These are phyloP conservation scores for Limanda limanda DNA, from an alignment of 2,113 vertebrate genomes.

Conservation along the genomic window DNA sequence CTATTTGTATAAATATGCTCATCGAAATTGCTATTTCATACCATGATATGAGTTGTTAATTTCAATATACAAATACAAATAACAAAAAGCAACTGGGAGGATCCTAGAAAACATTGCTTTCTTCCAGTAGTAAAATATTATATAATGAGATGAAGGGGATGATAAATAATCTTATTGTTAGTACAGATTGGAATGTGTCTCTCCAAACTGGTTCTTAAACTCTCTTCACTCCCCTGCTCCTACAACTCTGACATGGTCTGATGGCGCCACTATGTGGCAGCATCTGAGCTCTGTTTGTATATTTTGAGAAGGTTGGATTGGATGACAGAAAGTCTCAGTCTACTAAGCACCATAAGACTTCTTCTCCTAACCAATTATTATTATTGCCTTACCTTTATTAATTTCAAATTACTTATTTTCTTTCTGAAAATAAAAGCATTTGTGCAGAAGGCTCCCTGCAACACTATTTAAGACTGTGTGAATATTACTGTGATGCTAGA, in stretches of 20 bases:
- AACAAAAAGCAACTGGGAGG: background rate
- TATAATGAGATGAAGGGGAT: background rate
- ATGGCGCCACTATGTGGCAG: conserved; percentile 66
- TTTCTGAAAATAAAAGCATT: too few relatives aligned
- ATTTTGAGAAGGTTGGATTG: too few relatives aligned
- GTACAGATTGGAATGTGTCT: background rate
- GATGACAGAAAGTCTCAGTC: too few relatives aligned
- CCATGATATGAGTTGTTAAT: background rate
- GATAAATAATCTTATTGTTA: conserved; percentile 2
- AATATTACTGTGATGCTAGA: background rate
- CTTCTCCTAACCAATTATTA: too few relatives aligned
- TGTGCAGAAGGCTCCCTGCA: background rate
- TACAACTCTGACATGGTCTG: background rate
- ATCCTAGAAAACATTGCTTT: background rate
- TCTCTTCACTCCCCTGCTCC: background rate
- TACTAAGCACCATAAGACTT: too few relatives aligned
- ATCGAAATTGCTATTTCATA: background rate
- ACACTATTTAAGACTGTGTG: background rate
- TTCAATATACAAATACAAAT: background rate
- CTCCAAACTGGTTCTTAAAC: conserved; percentile 8
- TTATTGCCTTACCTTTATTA: too few relatives aligned
- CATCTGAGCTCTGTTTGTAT: background rate
- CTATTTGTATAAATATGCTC: background rate
- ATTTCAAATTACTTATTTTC: too few relatives aligned
- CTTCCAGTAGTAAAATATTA: background rate